These are phyloP conservation scores for Lycocerus yunnanus DNA, from an alignment of 2,888 invertebrate species.

Conservation along the genomic window DNA sequence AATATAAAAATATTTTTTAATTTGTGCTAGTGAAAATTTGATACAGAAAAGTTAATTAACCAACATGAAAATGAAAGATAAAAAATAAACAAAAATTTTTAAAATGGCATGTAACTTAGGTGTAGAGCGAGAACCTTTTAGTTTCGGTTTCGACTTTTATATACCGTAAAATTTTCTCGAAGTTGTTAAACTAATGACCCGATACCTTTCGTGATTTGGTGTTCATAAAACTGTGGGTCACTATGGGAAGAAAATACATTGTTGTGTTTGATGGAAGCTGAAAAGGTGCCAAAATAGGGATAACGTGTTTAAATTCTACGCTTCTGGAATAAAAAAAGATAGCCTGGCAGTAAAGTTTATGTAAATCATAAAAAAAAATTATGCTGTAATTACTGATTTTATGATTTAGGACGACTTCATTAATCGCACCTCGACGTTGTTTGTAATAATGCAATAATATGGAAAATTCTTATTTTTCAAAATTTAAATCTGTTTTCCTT, in stretches of 20 bases:
- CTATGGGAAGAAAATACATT: background rate
- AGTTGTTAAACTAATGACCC: background rate
- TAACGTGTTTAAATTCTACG: background rate
- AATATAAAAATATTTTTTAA: background rate
- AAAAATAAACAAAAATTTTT: background rate
- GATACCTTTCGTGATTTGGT: background rate
- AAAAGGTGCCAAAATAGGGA: background rate
- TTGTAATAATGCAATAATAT: background rate
- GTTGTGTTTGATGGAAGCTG: background rate
- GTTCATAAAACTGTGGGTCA: background rate
- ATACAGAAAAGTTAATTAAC: background rate
- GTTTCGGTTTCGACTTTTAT: background rate
- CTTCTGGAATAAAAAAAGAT: background rate
- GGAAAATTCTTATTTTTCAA: background rate
- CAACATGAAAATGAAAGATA: background rate
- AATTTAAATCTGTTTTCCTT: background rate
- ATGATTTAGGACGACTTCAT: background rate
- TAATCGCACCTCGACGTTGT: background rate
- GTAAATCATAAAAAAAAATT: background rate
- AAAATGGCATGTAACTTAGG: background rate
- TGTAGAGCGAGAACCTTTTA: background rate
- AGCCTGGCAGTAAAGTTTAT: background rate
- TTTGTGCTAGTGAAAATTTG: background rate
- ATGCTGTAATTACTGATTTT: background rate
- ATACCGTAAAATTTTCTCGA: background rate